phyloP scores from a whole-genome alignment of 2,797 vertebrate species.

The Mus minutoides region DNA sequence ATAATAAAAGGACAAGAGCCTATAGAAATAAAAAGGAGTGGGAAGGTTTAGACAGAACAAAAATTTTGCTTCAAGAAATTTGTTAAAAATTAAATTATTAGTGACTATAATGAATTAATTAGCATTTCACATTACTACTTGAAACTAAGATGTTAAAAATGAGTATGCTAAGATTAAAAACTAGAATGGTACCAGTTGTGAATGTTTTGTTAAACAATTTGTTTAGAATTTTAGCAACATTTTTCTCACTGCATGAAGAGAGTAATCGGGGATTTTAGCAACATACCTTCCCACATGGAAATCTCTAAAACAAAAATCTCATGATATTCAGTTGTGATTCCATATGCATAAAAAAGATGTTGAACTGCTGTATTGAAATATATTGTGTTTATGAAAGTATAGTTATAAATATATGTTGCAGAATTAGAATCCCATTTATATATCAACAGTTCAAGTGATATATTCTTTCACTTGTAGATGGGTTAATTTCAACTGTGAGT shows the following conservation, averaged over 20 bases:
- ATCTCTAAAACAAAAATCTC: background rate
- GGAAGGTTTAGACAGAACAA: no score
- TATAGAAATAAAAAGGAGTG: background rate
- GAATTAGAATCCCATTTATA: background rate
- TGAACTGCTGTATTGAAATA: background rate
- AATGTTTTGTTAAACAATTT: background rate
- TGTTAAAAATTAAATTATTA: background rate
- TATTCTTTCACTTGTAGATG: background rate
- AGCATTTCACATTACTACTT: background rate
- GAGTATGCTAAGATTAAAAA: background rate
- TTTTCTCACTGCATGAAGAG: background rate
- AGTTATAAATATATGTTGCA: background rate
- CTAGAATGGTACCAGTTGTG: background rate
- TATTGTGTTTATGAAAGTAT: background rate
- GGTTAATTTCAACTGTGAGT: background rate
- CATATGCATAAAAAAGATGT: background rate
- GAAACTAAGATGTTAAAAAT: background rate
- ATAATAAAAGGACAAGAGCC: background rate
- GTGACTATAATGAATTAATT: background rate
- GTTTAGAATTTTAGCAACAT: background rate
- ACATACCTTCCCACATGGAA: background rate
- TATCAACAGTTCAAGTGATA: background rate
- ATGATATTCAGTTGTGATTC: background rate
- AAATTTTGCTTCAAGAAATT: background rate
- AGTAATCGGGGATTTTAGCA: background rate